A percentile compares a stretch with the other conserved stretches of the same genome.
Conservation (phyloP, 1,140 invertebrate species). For the Drosophila malerkotliana region DNA sequence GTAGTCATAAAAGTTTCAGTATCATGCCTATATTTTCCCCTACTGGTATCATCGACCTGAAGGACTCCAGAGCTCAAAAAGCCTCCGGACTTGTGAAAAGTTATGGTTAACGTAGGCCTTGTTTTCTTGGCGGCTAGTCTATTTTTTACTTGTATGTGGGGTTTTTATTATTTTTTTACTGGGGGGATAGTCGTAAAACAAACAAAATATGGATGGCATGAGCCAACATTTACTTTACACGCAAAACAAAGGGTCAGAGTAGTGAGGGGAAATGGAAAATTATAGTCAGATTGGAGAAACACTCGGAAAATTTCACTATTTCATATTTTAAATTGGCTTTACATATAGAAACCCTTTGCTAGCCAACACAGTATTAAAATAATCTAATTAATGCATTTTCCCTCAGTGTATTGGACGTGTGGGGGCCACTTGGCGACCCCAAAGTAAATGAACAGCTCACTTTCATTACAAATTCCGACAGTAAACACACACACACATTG, state of each 20-base stretch:
- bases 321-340: too few species aligned
- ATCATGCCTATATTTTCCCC: slow-evolving; percentile 51
- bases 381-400: not conserved
- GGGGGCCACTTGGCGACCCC: slow-evolving; percentile 71
- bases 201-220: slow-evolving; percentile 54
- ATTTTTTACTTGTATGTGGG: slow-evolving; percentile 14
- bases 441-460: slow-evolving; percentile 81
- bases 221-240: slow-evolving; percentile 53
- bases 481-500: slow-evolving; percentile 58
- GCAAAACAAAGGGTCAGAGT: slow-evolving; percentile 39
- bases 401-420: slow-evolving; percentile 25
- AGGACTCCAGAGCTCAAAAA: slow-evolving; percentile 17
- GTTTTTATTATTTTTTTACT: slow-evolving; percentile 34
- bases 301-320: slow-evolving; percentile 16
- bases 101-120: slow-evolving; percentile 51
- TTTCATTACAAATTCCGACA: slow-evolving; percentile 81
- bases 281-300: slow-evolving; percentile 35
- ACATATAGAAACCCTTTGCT: too few species aligned
- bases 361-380: too few species aligned
- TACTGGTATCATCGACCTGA: slow-evolving; percentile 32
- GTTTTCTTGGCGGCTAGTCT: slow-evolving; percentile 6
- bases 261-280: slow-evolving; percentile 16
- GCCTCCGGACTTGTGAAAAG: slow-evolving; percentile 55
- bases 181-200: slow-evolving; percentile 53
- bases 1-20: slow-evolving; percentile 72